These are phyloP conservation scores for Hydrolagus colliei DNA, from an alignment of 2,797 vertebrate genomes.

Conservation along the genomic window DNA sequence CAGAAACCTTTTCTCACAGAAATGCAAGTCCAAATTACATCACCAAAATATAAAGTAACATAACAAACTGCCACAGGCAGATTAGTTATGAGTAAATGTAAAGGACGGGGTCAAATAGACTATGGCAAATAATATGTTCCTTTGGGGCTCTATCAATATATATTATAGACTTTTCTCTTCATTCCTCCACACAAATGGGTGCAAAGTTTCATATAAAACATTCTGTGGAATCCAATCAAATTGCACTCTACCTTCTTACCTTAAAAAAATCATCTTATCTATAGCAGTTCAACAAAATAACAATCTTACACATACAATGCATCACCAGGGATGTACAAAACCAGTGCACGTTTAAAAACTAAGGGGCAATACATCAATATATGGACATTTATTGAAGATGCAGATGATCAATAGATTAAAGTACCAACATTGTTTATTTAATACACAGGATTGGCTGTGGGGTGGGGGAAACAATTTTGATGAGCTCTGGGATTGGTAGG, in stretches of 20 bases:
- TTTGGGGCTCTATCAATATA: neutral
- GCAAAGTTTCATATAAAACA: neutral
- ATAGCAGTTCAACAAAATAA: neutral
- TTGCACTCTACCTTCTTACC: neutral
- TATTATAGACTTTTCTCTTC: neutral
- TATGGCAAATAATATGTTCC: neutral
- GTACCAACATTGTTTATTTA: no score
- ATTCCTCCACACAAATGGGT: neutral
- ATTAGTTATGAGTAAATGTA: neutral
- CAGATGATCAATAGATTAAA: neutral
- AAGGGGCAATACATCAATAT: neutral
- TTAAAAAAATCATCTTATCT: neutral
- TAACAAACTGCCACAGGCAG: neutral
- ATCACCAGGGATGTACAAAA: no score
- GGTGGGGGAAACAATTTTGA: neutral
- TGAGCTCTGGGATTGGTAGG: neutral
- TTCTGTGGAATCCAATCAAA: no score
- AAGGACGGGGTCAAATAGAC: neutral
- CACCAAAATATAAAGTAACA: neutral
- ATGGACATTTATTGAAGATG: neutral
- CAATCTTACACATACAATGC: neutral
- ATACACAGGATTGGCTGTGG: neutral
- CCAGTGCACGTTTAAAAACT: neutral
- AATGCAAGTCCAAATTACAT: neutral
- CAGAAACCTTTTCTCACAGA: neutral